Evolutionary conservation across 2,888 invertebrate genomes (phyloP), one percentile per base, ranked within the genome.

Genomic region (Cistogaster globosa): DNA sequence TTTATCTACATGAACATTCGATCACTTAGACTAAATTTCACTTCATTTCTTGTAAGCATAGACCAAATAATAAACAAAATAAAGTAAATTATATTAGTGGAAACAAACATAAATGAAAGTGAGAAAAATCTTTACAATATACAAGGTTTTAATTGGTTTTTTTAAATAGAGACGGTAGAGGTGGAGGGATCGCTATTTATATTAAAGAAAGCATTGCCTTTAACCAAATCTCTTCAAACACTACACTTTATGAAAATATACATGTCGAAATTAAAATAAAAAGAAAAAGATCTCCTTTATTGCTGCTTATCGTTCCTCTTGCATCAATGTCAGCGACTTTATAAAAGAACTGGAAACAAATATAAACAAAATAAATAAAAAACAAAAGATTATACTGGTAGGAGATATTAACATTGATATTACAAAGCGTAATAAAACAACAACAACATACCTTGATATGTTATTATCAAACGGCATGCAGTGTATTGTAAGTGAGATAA

Each of bases 351-450:
- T 71, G 1, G 71, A 45, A 6, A 6, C 42, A n/a, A n/a, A 14
- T 9, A 42, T 71, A 9, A 71, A 71, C 1, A 45, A 26, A 26
- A 45, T 45, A 18, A 45, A 18, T 12, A 71, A n/a, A 2, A 42
- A 71, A 48, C 16, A 58, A 12, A 32, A 60, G n/a, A 8, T 58
- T 0, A 26, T 58, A 1, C 32, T 71, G 4, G 32, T 71, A 26
- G 71, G 71, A 5, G 71, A 71, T 11, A 58, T 60, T 0, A 58
- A 71, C 9, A 71, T 71, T 18, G 32, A 71, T 48, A 48, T 69
- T 20, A 20, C 16, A 2, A 57, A 42, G 3, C 2, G 57, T 1
- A 69, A 42, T 42, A 12, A n/a, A 12, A 57, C 69, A 69, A 69
- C 69, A 42, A 69, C 16, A 16, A 69, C 38, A n/a, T 69, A 57